Percentiles rank a stretch among this genome's conserved stretches.
Evolutionary conservation across 1,140 invertebrate species (phyloP).

Genomic region (Coelopa frigida): DNA sequence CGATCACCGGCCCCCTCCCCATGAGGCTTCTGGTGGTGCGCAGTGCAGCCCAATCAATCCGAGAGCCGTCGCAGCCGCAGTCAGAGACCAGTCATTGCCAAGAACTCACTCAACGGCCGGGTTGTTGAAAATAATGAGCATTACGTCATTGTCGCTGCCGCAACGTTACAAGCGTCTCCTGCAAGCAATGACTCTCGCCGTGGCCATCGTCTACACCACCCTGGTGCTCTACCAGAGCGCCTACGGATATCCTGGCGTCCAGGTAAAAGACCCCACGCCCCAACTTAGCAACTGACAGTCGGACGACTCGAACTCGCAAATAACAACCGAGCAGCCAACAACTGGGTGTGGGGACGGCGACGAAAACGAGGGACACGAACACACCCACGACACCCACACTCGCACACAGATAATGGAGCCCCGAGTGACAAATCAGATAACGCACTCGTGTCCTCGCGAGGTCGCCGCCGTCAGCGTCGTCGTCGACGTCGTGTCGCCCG

Average conservation of each 20-base stretch:
- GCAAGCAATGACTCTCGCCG: slow-evolving; percentile 44
- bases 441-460: too few species aligned
- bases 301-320: not conserved
- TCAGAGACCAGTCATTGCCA: not conserved
- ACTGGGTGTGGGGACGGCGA: too few species aligned
- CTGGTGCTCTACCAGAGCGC: slow-evolving; percentile 42
- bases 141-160: slow-evolving; percentile 26
- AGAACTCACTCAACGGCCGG: not conserved
- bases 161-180: slow-evolving; percentile 43
- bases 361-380: too few species aligned
- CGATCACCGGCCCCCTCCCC: slow-evolving; percentile 15
- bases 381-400: too few species aligned
- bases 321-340: too few species aligned
- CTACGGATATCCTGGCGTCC: slow-evolving; percentile 43
- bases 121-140: slow-evolving; percentile 15
- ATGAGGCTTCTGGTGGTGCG: slow-evolving; percentile 37
- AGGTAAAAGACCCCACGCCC: too few species aligned
- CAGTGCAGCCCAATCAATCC: not conserved
- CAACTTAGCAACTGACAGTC: too few species aligned
- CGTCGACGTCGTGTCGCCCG: too few species aligned
- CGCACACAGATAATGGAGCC: too few species aligned
- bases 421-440: too few species aligned
- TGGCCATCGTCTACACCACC: slow-evolving; percentile 42
- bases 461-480: too few species aligned
- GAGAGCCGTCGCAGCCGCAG: not conserved